Percentiles rank a stretch among this genome's conserved stretches.
phyloP scores from a whole-genome alignment of 2,113 vertebrate species.

The Porphyrio hochstetteri region DNA sequence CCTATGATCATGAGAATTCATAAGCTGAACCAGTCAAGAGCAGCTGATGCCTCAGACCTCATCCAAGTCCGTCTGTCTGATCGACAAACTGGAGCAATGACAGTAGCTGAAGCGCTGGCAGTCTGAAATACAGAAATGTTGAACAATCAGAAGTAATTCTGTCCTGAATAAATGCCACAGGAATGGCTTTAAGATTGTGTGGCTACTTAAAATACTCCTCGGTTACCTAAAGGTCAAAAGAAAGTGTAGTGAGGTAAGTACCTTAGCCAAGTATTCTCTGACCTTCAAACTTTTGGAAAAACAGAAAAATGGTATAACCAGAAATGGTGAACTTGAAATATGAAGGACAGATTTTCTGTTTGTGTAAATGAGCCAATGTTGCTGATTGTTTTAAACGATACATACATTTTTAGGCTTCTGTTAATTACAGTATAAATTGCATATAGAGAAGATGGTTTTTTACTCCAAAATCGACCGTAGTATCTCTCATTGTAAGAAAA shows the following conservation, averaged over 20 bases:
- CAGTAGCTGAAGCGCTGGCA: not conserved
- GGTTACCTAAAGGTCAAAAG: slow-evolving; percentile 1
- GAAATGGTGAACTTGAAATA: not conserved
- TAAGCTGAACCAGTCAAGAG: not conserved
- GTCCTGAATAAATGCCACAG: not conserved
- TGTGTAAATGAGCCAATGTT: not conserved
- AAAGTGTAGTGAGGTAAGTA: not conserved
- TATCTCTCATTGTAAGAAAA: not conserved
- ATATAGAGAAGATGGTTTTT: not conserved
- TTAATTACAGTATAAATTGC: not conserved
- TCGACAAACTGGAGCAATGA: not conserved
- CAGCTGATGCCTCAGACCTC: not conserved
- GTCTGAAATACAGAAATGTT: not conserved
- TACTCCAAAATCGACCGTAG: not conserved
- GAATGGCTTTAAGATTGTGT: not conserved
- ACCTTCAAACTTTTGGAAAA: slow-evolving; percentile 11
- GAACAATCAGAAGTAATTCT: not conserved
- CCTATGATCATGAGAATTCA: not conserved
- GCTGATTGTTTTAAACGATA: not conserved
- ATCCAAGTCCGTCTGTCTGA: not conserved
- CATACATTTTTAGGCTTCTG: not conserved
- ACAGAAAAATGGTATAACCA: not conserved
- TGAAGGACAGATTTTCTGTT: not conserved
- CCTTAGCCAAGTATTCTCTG: not conserved
- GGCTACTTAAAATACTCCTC: not conserved